Base-by-base conservation (phyloP, 2,888 invertebrate species). In the Folsomia manolachei region DNA sequence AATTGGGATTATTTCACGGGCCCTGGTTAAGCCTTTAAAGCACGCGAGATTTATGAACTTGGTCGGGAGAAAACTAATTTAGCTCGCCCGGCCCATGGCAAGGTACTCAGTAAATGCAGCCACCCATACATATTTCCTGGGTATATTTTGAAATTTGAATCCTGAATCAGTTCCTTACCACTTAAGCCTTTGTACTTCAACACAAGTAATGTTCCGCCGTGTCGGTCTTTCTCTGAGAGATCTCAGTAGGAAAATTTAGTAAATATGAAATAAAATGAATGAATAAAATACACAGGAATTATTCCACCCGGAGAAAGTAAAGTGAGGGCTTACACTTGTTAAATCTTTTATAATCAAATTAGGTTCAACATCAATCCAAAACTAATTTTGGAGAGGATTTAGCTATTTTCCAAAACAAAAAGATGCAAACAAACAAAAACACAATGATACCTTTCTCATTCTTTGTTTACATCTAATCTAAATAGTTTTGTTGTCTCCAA, bases 1-100 rank as follows among this genome's bases (percentile, higher is more conserved):
- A 67, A 67, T 67, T 60, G 67, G 67, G 67, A 67, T 67, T 67
- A 67, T 67, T 67, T 67, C 67, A 67, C 67, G 67, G 67, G 26
- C 56, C n/a, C 21, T 60, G 67, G 67, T 67, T 67, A 67, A 67
- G 67, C 67, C 65, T 66, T 66, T 66, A 66, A 66, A 66, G 52
- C 65, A 66, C 21, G 52, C 65, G 27, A 66, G 65, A 66, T 66
- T 66, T 66, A 66, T 66, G 19, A 66, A 66, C 51, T 66, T 52
- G 65, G 56, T 56, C 56, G 56, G 39, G 23, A 66, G 64, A 52
- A 66, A 66, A 66, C 65, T 66, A 66, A 66, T 66, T 66, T 66
- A 52, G 52, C 65, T 21, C n/a, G 65, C n/a, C 39, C n/a, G 24
- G 52, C n/a, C 39, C 21, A 66, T 39, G 39, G 39, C 39, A 4